Evolutionary conservation across 2,113 vertebrate genomes (phyloP).

Genomic region (Thamnophis sirtalis): DNA sequence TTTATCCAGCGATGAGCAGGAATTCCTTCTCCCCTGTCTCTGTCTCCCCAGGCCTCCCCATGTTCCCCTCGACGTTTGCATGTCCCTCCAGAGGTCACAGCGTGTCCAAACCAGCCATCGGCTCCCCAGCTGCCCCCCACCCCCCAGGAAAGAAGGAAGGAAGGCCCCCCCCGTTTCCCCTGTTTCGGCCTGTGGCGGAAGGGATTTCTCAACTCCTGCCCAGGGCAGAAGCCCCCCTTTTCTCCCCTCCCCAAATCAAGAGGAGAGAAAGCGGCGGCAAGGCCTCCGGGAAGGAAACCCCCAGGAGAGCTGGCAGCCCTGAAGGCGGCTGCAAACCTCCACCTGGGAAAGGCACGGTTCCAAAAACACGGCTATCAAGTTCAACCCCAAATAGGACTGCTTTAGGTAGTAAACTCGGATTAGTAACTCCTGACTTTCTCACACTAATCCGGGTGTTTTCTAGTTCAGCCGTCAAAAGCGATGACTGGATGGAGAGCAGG

Average conservation of each 20-base stretch:
- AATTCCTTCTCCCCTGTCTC: background rate
- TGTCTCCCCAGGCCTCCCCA: background rate
- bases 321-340: background rate
- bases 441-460: background rate
- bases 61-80: background rate
- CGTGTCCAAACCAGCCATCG: background rate
- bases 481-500: background rate
- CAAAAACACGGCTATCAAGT: too few relatives aligned
- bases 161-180: background rate
- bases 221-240: background rate
- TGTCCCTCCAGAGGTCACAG: background rate
- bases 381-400: background rate
- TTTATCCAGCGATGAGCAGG: background rate
- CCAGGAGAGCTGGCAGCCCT: background rate
- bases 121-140: too few relatives aligned
- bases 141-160: background rate
- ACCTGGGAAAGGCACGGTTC: background rate
- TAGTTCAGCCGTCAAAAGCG: background rate
- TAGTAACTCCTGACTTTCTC: background rate
- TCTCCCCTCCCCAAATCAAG: background rate
- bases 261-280: background rate
- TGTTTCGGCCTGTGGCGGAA: accelerated
- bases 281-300: background rate
- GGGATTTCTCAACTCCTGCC: background rate
- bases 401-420: background rate